Evolutionary conservation across 2,888 invertebrate species (phyloP).

Genomic region (Apodemia duryi): DNA sequence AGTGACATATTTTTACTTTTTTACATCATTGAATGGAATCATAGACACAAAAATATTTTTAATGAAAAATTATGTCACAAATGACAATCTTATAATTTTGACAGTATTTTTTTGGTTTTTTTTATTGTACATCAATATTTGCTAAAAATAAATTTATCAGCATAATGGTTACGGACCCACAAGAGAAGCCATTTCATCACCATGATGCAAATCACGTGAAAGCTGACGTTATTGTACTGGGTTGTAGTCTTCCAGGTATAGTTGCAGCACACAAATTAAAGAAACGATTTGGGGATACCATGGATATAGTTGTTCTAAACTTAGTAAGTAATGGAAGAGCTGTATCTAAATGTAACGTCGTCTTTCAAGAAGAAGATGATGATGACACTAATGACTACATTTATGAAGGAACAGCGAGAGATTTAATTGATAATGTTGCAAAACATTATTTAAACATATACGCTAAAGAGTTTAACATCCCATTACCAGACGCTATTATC

Average conservation of each 20-base stretch:
- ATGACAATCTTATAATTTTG: not conserved
- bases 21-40: not conserved
- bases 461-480: constrained; percentile 52
- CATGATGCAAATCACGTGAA: constrained; percentile 36
- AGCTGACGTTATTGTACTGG: constrained; percentile 66
- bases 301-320: constrained; percentile 65
- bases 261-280: constrained; percentile 66
- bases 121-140: not conserved
- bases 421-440: constrained; percentile 44
- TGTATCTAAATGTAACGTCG: constrained; percentile 49
- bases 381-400: constrained; percentile 30
- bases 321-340: constrained; percentile 34
- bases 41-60: not conserved
- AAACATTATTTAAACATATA: constrained; percentile 49
- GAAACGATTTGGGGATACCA: constrained; percentile 58
- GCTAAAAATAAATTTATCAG: not conserved
- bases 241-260: constrained; percentile 66
- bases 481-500: constrained; percentile 51
- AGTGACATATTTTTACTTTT: too few species aligned
- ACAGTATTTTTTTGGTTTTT: not conserved
- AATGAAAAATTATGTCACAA: not conserved
- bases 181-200: not conserved
- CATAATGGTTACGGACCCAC: not conserved
- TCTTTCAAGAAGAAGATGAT: constrained; percentile 40
- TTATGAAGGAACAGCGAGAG: constrained; percentile 32